Evolutionary conservation across 2,888 invertebrate genomes (phyloP).

Genomic region (Adineta ricciae): DNA sequence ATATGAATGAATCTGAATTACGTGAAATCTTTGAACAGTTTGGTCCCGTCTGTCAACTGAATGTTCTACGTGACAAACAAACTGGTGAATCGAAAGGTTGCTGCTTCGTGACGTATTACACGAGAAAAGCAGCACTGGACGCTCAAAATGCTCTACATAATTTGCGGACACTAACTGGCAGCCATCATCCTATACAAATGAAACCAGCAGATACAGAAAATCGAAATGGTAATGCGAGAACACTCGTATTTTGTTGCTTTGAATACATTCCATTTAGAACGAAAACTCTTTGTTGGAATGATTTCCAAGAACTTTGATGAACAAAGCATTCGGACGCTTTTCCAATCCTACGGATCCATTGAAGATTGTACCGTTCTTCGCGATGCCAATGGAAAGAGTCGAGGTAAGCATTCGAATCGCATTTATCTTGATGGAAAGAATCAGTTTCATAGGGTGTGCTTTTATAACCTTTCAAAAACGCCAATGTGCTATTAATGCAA

Average conservation of each 20-base stretch:
- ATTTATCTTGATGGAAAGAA: not conserved
- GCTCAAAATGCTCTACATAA: conserved; percentile 98
- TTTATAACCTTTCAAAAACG: conserved; percentile 96
- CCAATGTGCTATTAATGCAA: conserved; percentile 90
- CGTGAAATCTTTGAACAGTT: conserved; percentile 91
- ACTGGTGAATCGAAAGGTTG: conserved; percentile 97
- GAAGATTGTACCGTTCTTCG: conserved; percentile 88
- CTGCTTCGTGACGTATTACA: conserved; percentile 99
- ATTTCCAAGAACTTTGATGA: conserved; percentile 87
- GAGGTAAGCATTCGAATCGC: conserved; percentile 55
- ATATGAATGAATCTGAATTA: conserved; percentile 92
- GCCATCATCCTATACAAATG: conserved; percentile 99
- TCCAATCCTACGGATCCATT: conserved; percentile 82
- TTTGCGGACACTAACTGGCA: conserved; percentile 90
- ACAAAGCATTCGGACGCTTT: conserved; percentile 75
- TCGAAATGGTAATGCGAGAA: conserved; percentile 80
- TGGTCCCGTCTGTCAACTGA: conserved; percentile 90
- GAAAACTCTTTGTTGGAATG: conserved; percentile 97
- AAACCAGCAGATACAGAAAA: conserved; percentile 98
- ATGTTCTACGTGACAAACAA: conserved; percentile 91
- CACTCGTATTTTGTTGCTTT: too few relatives aligned
- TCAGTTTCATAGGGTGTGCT: conserved; percentile 65
- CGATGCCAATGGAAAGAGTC: conserved; percentile 85
- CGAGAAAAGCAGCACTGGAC: conserved; percentile 88
- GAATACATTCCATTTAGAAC: conserved; percentile 59